Conservation (phyloP, 2,797 vertebrate species). For the Phyllotis vaccarum region DNA sequence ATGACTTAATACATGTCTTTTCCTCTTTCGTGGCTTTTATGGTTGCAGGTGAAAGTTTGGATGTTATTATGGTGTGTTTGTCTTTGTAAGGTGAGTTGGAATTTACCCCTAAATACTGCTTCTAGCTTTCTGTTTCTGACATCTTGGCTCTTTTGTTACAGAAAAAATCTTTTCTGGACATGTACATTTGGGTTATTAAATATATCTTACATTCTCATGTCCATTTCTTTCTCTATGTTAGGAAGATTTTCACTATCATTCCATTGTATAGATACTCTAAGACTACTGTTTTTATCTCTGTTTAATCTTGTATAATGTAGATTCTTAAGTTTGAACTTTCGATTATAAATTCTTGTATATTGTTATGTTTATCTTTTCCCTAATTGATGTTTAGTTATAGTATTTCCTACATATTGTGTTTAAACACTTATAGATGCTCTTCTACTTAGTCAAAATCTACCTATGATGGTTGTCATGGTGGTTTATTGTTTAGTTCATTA, state of each 20-base stretch:
- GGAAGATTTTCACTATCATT: background rate
- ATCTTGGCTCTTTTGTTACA: background rate
- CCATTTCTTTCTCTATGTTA: background rate
- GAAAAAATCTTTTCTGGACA: background rate
- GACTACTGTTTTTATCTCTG: background rate
- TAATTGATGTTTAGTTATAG: background rate
- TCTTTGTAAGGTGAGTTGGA: background rate
- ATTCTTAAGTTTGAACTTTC: background rate
- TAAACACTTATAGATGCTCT: background rate
- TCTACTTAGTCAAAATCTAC: background rate
- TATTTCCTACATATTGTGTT: background rate
- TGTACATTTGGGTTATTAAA: background rate
- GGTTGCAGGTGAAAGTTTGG: background rate
- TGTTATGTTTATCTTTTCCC: background rate
- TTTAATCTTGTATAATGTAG: background rate
- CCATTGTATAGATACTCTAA: background rate
- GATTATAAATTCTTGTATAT: background rate
- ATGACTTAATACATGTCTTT: background rate
- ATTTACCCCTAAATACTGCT: background rate
- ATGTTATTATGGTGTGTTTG: background rate
- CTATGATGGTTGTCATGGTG: background rate
- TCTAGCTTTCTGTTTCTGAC: background rate
- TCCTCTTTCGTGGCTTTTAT: background rate
- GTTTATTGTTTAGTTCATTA: background rate
- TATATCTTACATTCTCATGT: too few relatives aligned